A percentile compares a stretch with the other conserved stretches of the same genome.
These are phyloP conservation scores for Henicopernis longicauda DNA, from an alignment of 2,113 vertebrate genomes.

Conservation along the genomic window DNA sequence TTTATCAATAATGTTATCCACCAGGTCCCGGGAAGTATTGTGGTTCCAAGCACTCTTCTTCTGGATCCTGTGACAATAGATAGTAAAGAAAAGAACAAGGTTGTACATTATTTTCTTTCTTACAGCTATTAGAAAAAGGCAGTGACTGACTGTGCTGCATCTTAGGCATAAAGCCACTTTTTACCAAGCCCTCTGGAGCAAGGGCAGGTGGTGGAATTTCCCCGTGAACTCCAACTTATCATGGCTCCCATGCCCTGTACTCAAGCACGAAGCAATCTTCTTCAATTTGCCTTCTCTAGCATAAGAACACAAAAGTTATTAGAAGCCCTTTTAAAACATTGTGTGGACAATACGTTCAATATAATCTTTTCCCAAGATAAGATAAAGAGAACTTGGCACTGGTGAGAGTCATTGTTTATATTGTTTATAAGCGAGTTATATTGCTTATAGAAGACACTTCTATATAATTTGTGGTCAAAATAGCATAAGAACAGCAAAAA, in stretches of 20 bases:
- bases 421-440: not conserved
- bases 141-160: not conserved
- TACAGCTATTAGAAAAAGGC: not conserved
- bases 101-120: not conserved
- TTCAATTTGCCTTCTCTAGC: not conserved
- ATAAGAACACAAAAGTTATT: not conserved
- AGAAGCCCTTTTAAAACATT: not conserved
- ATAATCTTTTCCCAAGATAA: not conserved
- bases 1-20: not conserved
- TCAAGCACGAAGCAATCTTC: not conserved
- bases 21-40: accelerated
- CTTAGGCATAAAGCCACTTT: not conserved
- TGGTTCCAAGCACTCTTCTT: not conserved
- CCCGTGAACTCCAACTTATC: not conserved
- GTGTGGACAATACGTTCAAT: not conserved
- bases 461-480: not conserved
- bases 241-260: too few relatives aligned
- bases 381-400: not conserved
- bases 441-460: not conserved
- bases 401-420: not conserved
- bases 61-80: not conserved
- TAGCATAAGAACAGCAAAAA: not conserved
- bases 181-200: not conserved
- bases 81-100: not conserved
- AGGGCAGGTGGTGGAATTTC: not conserved